Percentiles rank a stretch among this genome's conserved stretches.
These are phyloP conservation scores for Sebastes elongatus DNA, from an alignment of 2,797 vertebrate species.

Conservation along the genomic window DNA sequence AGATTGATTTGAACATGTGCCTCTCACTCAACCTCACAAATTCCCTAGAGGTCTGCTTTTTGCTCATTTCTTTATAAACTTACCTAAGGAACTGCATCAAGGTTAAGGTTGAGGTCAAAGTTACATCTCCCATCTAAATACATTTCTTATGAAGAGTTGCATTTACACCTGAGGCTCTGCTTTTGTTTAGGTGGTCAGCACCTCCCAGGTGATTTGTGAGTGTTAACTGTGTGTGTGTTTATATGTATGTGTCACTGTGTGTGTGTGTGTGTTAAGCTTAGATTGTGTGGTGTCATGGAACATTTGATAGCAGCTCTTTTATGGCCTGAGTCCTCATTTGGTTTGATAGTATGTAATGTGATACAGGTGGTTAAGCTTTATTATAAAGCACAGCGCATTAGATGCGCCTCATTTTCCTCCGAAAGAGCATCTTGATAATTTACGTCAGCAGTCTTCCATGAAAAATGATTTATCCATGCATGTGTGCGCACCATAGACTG, in stretches of 20 bases:
- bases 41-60: not conserved
- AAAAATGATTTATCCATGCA: slow-evolving; percentile 4
- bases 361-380: slow-evolving; percentile 40
- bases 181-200: not conserved
- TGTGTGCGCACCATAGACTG: not conserved
- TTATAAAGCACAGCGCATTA: slow-evolving; percentile 44
- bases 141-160: not conserved
- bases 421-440: slow-evolving; percentile 28
- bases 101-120: not conserved
- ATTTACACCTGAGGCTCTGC: not conserved
- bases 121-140: not conserved
- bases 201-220: not conserved
- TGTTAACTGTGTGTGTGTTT: not conserved
- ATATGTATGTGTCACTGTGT: not conserved
- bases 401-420: slow-evolving; percentile 31
- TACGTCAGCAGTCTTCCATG: not conserved
- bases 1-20: not conserved
- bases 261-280: not conserved
- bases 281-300: slow-evolving; percentile 5
- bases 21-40: not conserved
- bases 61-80: not conserved
- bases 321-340: slow-evolving; percentile 37
- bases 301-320: slow-evolving; percentile 59
- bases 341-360: slow-evolving; percentile 60
- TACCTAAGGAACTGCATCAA: not conserved